Conservation (phyloP, 1,140 invertebrate genomes). For the Drosophila punjabiensis region DNA sequence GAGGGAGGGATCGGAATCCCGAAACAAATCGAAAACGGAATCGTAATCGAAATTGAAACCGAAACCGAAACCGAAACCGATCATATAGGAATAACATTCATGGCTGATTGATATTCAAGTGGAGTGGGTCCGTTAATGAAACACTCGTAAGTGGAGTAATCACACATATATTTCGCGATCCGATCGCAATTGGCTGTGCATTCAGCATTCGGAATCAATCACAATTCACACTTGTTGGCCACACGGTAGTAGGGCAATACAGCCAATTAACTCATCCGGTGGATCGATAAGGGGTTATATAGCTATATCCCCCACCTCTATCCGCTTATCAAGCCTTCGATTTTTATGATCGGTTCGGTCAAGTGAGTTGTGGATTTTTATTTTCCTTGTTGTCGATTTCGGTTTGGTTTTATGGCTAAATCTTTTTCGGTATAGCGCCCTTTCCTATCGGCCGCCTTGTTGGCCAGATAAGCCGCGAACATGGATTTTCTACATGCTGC, state of each 20-base stretch:
- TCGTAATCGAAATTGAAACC: slow-evolving; percentile 2
- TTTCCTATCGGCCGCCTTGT: slow-evolving; percentile 25
- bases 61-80: slow-evolving; percentile 23
- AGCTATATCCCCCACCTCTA: background rate
- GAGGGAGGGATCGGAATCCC: slow-evolving; percentile 12
- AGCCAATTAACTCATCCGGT: slow-evolving; percentile 66
- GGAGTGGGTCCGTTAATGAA: slow-evolving; percentile 59
- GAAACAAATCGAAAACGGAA: slow-evolving; percentile 9
- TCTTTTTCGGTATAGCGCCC: slow-evolving; percentile 43
- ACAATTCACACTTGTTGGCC: slow-evolving; percentile 62
- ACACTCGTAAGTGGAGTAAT: slow-evolving; percentile 74
- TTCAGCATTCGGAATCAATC: slow-evolving; percentile 75
- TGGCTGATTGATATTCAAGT: slow-evolving; percentile 77
- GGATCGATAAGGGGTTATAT: slow-evolving; percentile 38
- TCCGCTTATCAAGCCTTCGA: slow-evolving; percentile 21
- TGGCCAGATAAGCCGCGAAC: slow-evolving; percentile 40
- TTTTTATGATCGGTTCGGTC: slow-evolving; percentile 35
- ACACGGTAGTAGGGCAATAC: slow-evolving; percentile 57
- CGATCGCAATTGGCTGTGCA: slow-evolving; percentile 49
- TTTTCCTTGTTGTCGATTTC: slow-evolving; percentile 24
- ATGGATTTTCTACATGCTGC: slow-evolving; percentile 31
- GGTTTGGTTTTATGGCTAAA: slow-evolving; percentile 35
- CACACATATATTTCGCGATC: slow-evolving; percentile 58
- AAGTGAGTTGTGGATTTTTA: slow-evolving; percentile 44
- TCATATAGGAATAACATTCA: slow-evolving; percentile 46